Conservation (phyloP, 2,888 invertebrate genomes). For the Andrena trimmerana region DNA sequence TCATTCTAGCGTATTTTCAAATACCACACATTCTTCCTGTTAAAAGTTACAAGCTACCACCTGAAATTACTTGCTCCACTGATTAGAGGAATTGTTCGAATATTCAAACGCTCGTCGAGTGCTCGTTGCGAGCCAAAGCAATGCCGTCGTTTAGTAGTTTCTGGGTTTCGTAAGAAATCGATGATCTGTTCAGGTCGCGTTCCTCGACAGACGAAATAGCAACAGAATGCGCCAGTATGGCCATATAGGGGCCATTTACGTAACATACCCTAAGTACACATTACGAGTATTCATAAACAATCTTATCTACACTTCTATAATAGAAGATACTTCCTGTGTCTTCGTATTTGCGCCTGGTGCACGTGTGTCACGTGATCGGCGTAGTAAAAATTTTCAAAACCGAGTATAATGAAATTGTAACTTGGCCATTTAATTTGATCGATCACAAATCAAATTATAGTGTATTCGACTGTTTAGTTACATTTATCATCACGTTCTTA, state of each 20-base stretch:
- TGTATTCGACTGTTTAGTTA: too few species aligned
- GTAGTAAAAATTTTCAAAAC: not conserved
- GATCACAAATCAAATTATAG: not conserved
- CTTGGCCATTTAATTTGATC: not conserved
- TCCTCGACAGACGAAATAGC: not conserved
- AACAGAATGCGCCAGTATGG: not conserved
- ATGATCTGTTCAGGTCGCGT: slow-evolving; percentile 40
- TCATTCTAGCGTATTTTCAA: not conserved
- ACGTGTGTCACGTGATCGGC: not conserved
- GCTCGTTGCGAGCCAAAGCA: not conserved
- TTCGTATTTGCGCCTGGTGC: not conserved
- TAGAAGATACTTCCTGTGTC: not conserved
- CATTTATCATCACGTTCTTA: too few species aligned
- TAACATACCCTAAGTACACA: slow-evolving; percentile 7
- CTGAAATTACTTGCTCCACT: not conserved
- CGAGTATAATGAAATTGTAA: not conserved
- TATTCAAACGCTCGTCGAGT: not conserved
- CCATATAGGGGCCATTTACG: slow-evolving; percentile 9
- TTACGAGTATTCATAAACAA: not conserved
- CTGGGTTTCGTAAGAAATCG: slow-evolving; percentile 45
- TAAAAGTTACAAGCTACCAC: too few species aligned
- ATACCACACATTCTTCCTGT: too few species aligned
- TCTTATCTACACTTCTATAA: not conserved
- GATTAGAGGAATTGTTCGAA: not conserved
- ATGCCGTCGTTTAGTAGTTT: slow-evolving; percentile 16